A percentile compares a stretch with the other conserved stretches of the same genome.
Evolutionary conservation across 2,113 vertebrate species (phyloP).

Genomic region (Paedocypris sp.): DNA sequence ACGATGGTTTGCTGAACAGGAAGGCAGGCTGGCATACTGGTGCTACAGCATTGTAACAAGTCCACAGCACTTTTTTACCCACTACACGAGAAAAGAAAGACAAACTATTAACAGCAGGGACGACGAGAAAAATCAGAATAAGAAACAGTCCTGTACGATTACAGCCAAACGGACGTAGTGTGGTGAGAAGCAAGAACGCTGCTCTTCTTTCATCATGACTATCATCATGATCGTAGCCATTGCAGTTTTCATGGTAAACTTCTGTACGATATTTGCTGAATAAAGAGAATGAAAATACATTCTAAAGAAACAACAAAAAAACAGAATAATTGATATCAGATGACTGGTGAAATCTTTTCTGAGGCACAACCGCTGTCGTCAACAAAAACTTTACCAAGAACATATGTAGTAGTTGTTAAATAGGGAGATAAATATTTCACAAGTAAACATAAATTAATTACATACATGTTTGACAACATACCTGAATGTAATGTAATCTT

Average conservation of each 20-base stretch:
- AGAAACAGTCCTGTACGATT: conserved; percentile 18
- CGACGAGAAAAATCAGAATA: conserved; percentile 40
- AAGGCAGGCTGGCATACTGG: conserved; percentile 43
- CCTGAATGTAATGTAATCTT: no score
- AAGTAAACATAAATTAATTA: no score
- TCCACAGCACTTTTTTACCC: conserved; percentile 46
- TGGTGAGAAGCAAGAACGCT: conserved; percentile 27
- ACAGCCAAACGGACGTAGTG: conserved; percentile 19
- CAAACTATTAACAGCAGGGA: conserved; percentile 30
- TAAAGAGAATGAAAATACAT: conserved; percentile 56
- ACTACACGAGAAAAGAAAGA: conserved; percentile 34
- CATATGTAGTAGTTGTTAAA: no score
- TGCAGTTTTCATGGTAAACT: conserved; percentile 51
- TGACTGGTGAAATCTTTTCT: conserved; percentile 13
- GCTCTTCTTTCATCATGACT: conserved; percentile 37
- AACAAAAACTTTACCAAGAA: no score
- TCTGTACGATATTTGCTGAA: conserved; percentile 53
- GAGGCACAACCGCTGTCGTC: no score
- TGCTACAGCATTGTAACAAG: conserved; percentile 46
- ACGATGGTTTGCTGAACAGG: conserved; percentile 35
- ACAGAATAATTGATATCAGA: conserved; percentile 25
- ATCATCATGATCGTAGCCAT: conserved; percentile 41
- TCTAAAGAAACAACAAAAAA: conserved; percentile 29
- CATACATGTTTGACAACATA: no score
- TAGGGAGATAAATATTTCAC: no score